These are phyloP conservation scores for Chondrilla cf. caribensis DNA, from an alignment of 37 sponge, comb jelly and placozoan species.

Conservation along the genomic window DNA sequence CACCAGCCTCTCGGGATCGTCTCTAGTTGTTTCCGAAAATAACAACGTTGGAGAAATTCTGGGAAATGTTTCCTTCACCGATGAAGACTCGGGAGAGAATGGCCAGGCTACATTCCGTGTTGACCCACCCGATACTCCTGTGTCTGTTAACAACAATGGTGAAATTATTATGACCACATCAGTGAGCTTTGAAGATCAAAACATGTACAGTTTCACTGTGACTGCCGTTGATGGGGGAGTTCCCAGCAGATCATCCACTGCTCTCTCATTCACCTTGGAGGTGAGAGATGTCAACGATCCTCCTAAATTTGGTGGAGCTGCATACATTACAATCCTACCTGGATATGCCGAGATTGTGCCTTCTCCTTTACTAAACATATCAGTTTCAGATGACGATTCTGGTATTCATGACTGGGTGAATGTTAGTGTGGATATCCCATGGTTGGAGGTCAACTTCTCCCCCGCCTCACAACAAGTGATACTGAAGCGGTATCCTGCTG, in stretches of 20 bases:
- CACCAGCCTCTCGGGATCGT: neutral
- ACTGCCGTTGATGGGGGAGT: neutral
- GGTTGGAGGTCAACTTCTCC: neutral
- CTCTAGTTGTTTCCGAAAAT: neutral
- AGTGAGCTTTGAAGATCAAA: neutral
- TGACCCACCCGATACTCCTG: neutral
- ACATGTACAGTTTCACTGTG: neutral
- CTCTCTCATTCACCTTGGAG: neutral
- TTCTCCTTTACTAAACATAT: neutral
- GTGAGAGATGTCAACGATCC: neutral
- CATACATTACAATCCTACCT: neutral
- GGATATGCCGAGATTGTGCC: neutral
- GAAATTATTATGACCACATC: neutral
- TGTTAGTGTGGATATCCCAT: neutral
- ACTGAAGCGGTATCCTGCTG: neutral
- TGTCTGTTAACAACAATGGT: neutral
- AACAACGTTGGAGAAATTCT: neutral
- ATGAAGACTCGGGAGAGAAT: constrained; percentile 1
- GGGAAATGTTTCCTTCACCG: neutral
- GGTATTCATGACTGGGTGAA: neutral
- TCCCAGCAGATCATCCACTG: neutral
- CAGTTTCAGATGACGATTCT: neutral
- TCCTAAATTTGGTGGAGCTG: neutral
- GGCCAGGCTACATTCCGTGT: neutral
- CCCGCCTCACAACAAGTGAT: neutral